Base-by-base conservation (phyloP, 1,140 invertebrate species). In the Drosophila arizonae region DNA sequence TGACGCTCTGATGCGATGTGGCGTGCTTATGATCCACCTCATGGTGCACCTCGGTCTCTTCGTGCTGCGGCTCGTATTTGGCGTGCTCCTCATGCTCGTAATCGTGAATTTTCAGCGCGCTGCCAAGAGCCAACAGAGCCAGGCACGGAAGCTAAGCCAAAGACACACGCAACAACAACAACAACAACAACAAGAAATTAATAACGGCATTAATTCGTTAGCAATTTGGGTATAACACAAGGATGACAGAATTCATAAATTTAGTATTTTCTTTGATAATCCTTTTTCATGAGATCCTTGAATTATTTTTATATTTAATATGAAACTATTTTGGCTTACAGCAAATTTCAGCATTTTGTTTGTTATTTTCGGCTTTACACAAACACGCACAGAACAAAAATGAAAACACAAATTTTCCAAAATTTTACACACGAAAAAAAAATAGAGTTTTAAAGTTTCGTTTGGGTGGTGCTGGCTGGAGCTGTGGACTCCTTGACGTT, bases 1-100 rank as follows among this genome's bases (percentile, higher is more conserved):
- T 94, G 71, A 95, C 93, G 39, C 93, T 94, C 88, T 95, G 94
- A 78, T 94, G 94, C 21, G 94, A 94, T 71, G 94, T 94, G 21
- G 94, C 94, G 75, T 94, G 93, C 75, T 94, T 94, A 68, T 94
- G 93, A 65, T 94, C 92, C 36, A 94, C 90, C 67, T 94, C 93
- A 57, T 94, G 93, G 73, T 94, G 93, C 81, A 93, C 92, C 51
- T 93, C 93, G 43, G 93, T 93, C 60, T 94, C 93, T 62, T 93
- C 93, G 17, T 93, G 92, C 33, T 93, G 85, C 4, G 81, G 91
- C 62, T 93, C 93, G 33, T 93, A 68, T 45, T 80, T 66, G 11
- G 70, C 63, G 17, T 91, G 81, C 33, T 81, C 76, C 51, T 80
- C 68, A 33, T 84, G 76, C 43, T 77, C 73, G 52, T 81, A 91